Conservation (phyloP, 2,113 vertebrate genomes). For the Sula dactylatra region DNA sequence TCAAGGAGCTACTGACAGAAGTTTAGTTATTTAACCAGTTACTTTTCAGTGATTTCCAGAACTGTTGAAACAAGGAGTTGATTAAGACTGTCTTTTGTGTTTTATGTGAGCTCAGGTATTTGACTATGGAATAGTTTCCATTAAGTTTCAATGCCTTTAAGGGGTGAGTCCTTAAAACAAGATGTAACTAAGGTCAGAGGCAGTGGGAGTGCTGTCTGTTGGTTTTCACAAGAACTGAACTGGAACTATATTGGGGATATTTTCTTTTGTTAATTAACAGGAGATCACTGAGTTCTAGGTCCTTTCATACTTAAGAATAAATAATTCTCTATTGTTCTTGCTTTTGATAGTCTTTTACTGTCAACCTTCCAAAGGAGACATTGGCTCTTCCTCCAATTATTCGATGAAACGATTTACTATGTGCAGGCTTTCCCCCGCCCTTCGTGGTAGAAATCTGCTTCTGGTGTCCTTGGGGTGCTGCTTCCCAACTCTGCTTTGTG, state of each 20-base stretch:
- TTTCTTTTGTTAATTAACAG: not conserved
- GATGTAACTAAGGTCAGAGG: not conserved
- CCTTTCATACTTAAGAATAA: not conserved
- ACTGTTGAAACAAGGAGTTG: not conserved
- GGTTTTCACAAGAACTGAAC: not conserved
- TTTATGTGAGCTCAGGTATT: not conserved
- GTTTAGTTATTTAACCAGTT: not conserved
- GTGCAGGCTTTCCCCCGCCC: not conserved
- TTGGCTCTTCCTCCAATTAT: not conserved
- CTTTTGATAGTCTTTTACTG: not conserved
- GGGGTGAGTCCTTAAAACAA: not conserved
- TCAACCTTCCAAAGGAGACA: not conserved
- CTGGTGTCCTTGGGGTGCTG: not conserved
- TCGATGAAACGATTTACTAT: not conserved
- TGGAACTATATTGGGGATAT: not conserved
- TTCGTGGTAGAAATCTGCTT: not conserved
- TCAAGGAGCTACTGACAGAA: not conserved
- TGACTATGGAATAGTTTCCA: not conserved
- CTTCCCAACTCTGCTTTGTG: not conserved
- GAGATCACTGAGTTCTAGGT: not conserved
- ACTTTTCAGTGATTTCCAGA: not conserved
- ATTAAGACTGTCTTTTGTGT: not conserved
- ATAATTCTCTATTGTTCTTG: conserved; percentile 14
- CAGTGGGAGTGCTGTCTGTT: not conserved
- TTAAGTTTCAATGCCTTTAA: not conserved